Evolutionary conservation across 2,888 invertebrate species (phyloP).

Genomic region (Lottia scabra): DNA sequence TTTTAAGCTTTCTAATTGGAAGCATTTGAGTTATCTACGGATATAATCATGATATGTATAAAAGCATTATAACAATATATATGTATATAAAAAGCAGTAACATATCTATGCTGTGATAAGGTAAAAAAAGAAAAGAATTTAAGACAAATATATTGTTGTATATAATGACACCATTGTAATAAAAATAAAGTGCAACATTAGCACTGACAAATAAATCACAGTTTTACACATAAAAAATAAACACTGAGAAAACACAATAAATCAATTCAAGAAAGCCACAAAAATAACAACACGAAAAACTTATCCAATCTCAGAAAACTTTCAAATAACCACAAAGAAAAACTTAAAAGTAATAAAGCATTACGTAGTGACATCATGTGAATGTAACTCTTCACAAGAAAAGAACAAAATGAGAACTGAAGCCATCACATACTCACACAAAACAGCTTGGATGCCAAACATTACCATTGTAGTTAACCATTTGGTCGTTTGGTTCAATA

Average conservation of each 20-base stretch:
- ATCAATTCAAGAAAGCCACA: not conserved
- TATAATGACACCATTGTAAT: not conserved
- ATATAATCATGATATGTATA: too few species aligned
- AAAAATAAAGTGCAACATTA: not conserved
- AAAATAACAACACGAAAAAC: not conserved
- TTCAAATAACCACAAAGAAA: slow-evolving; percentile 8
- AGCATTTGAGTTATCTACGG: too few species aligned
- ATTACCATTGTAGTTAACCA: slow-evolving; percentile 96
- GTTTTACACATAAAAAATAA: not conserved
- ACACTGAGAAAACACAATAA: not conserved
- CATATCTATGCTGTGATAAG: too few species aligned
- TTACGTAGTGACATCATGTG: not conserved
- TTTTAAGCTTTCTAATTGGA: too few species aligned
- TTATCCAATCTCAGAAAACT: not conserved
- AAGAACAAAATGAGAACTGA: not conserved
- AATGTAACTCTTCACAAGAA: not conserved
- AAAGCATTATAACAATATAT: too few species aligned
- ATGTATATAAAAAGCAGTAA: too few species aligned
- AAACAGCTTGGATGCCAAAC: slow-evolving; percentile 98
- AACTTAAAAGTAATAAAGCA: not conserved
- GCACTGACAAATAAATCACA: not conserved
- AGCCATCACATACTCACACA: slow-evolving; percentile 77
- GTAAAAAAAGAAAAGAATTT: too few species aligned
- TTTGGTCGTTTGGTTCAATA: slow-evolving; percentile 95
- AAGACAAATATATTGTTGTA: not conserved